phyloP scores from a whole-genome alignment of 2,888 invertebrate species.

The Tuberolachnus salignus region DNA sequence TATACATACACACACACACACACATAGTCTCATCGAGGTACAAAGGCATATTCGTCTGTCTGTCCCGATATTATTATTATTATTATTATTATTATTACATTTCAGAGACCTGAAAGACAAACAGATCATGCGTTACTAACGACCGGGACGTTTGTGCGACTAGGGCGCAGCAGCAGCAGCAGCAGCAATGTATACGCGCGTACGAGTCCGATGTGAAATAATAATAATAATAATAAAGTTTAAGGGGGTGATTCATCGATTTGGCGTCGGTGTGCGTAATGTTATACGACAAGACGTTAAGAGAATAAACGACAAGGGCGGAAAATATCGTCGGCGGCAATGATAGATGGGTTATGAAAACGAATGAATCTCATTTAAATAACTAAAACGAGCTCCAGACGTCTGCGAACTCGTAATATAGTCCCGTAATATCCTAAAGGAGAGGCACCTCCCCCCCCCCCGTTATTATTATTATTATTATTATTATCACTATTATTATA shows the following conservation, averaged over 20 bases:
- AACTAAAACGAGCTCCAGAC: constrained; percentile 42
- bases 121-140: constrained; percentile 43
- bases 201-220: constrained; percentile 20
- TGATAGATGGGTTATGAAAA: constrained; percentile 46
- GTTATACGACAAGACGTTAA: constrained; percentile 20
- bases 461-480: constrained; percentile 39
- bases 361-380: constrained; percentile 45
- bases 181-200: background rate
- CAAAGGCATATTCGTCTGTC: background rate
- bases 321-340: constrained; percentile 41
- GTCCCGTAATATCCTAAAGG: constrained; percentile 21
- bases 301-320: constrained; percentile 48
- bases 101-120: constrained; percentile 28
- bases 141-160: constrained; percentile 18
- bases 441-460: background rate
- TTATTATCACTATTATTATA: constrained; percentile 40
- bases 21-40: too few relatives aligned
- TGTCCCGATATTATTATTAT: constrained; percentile 9
- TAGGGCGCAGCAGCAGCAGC: background rate
- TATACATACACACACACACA: background rate
- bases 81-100: constrained; percentile 16
- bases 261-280: constrained; percentile 15
- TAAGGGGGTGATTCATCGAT: constrained; percentile 40
- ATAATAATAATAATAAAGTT: constrained; percentile 30
- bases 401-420: constrained; percentile 42